Percentiles rank a stretch among this genome's conserved stretches.
phyloP scores from a whole-genome alignment of 2,797 vertebrate genomes.

The Oryzias dopingdopingensis region DNA sequence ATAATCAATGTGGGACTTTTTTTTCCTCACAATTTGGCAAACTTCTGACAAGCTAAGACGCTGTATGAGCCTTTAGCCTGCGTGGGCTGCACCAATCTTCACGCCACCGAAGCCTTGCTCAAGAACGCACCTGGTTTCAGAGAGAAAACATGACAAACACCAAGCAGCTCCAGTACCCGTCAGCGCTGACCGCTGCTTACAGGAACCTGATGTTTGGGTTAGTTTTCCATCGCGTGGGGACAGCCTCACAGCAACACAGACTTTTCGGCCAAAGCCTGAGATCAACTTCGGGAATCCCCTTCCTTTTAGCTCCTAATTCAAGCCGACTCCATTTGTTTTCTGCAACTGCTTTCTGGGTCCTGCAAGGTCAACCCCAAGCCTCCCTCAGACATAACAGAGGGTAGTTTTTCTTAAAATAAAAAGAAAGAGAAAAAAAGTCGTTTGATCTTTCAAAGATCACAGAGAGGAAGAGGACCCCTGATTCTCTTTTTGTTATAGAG shows the following conservation, averaged over 20 bases:
- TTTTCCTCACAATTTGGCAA: slow-evolving; percentile 1
- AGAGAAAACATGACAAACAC: neutral
- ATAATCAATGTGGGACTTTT: slow-evolving; percentile 33
- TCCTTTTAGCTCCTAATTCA: slow-evolving; percentile 18
- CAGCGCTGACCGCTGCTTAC: slow-evolving; percentile 42
- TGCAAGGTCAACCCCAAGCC: slow-evolving; percentile 41
- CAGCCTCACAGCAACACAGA: slow-evolving; percentile 16
- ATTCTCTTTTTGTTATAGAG: slow-evolving; percentile 48
- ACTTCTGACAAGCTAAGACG: slow-evolving; percentile 23
- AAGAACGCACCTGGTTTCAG: slow-evolving; percentile 48
- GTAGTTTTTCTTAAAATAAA: slow-evolving; percentile 26
- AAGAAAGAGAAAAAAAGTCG: slow-evolving; percentile 14
- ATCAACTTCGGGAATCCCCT: slow-evolving; percentile 52
- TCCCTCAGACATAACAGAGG: slow-evolving; percentile 65
- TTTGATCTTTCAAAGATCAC: slow-evolving; percentile 68
- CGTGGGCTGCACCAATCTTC: slow-evolving; percentile 17
- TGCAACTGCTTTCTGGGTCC: slow-evolving; percentile 35
- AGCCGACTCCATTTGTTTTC: slow-evolving; percentile 44
- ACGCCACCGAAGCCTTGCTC: slow-evolving; percentile 19
- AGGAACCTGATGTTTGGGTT: slow-evolving; percentile 29
- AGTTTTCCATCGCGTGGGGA: slow-evolving; percentile 6
- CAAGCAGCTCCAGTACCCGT: slow-evolving; percentile 8
- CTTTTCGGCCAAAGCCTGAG: slow-evolving; percentile 5
- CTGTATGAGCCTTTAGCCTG: neutral
- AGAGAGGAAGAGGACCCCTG: slow-evolving; percentile 45